These are phyloP conservation scores for Kryptolebias marmoratus DNA, from an alignment of 2,113 vertebrate genomes.

Conservation along the genomic window DNA sequence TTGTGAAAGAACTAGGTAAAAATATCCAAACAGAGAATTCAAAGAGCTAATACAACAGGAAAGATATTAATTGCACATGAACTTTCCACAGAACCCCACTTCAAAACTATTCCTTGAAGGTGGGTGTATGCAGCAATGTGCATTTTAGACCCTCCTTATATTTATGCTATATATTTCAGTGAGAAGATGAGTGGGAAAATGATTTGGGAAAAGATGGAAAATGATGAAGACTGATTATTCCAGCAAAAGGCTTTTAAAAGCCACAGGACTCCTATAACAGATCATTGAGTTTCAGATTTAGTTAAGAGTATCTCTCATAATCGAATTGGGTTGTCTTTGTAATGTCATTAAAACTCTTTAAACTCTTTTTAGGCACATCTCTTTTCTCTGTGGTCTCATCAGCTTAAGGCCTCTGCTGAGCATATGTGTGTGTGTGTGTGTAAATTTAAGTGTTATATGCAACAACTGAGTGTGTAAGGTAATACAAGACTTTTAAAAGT, in stretches of 20 bases:
- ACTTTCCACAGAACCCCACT: too few relatives aligned
- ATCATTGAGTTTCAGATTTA: slow-evolving; percentile 61
- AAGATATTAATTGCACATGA: too few relatives aligned
- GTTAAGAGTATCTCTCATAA: slow-evolving; percentile 71
- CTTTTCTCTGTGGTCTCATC: slow-evolving; percentile 41
- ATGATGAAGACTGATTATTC: slow-evolving; percentile 42
- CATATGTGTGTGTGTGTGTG: slow-evolving; percentile 3
- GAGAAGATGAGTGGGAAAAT: not conserved
- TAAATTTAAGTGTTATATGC: slow-evolving; percentile 1
- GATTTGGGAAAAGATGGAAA: slow-evolving; percentile 25
- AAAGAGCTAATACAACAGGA: too few relatives aligned
- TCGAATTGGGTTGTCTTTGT: slow-evolving; percentile 61
- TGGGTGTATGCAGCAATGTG: slow-evolving; percentile 38
- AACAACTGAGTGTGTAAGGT: slow-evolving; percentile 4
- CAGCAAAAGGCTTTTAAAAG: slow-evolving; percentile 67
- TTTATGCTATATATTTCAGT: slow-evolving; percentile 17
- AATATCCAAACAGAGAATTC: too few relatives aligned
- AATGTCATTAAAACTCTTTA: slow-evolving; percentile 63
- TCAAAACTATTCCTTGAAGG: not conserved
- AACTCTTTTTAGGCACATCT: slow-evolving; percentile 51
- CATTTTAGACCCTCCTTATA: not conserved
- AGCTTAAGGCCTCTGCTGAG: slow-evolving; percentile 18
- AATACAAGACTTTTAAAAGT: slow-evolving; percentile 33
- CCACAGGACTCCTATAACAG: slow-evolving; percentile 66
- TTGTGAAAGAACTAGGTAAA: too few relatives aligned